A percentile compares a stretch with the other conserved stretches of the same genome.
These are phyloP conservation scores for Pipa parva DNA, from an alignment of 2,113 vertebrate species.

Conservation along the genomic window DNA sequence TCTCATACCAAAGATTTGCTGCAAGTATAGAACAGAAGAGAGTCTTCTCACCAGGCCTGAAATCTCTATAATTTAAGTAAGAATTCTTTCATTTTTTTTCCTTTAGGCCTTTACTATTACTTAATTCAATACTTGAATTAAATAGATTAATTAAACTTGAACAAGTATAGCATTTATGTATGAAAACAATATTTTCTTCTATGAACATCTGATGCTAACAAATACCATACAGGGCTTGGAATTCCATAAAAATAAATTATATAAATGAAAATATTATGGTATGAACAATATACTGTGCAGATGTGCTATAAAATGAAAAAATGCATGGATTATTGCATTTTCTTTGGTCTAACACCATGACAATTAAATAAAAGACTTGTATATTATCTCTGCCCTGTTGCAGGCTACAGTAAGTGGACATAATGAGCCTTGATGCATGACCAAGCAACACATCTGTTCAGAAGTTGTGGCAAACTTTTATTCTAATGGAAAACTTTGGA, in stretches of 20 bases:
- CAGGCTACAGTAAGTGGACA: not conserved
- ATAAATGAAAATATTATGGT: not conserved
- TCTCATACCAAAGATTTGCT: no score
- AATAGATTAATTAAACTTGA: no score
- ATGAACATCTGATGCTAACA: not conserved
- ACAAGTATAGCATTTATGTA: no score
- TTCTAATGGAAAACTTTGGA: conserved; percentile 1
- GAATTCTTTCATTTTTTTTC: no score
- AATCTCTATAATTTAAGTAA: no score
- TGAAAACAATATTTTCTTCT: no score
- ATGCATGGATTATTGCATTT: conserved; percentile 24
- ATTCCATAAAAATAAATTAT: not conserved
- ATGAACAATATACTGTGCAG: not conserved
- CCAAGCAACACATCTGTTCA: conserved; percentile 34
- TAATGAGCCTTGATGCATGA: conserved; percentile 38
- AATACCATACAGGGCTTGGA: not conserved
- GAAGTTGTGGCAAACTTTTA: conserved; percentile 8
- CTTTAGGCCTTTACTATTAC: no score
- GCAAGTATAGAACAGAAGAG: no score
- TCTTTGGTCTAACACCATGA: conserved; percentile 33
- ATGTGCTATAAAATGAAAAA: conserved; percentile 6
- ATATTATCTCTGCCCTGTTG: conserved; percentile 16
- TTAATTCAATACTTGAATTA: no score
- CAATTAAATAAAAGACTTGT: conserved; percentile 18
- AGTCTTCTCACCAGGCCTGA: no score